phyloP scores from a whole-genome alignment of 2,113 vertebrate genomes.

The Barbus barbus region DNA sequence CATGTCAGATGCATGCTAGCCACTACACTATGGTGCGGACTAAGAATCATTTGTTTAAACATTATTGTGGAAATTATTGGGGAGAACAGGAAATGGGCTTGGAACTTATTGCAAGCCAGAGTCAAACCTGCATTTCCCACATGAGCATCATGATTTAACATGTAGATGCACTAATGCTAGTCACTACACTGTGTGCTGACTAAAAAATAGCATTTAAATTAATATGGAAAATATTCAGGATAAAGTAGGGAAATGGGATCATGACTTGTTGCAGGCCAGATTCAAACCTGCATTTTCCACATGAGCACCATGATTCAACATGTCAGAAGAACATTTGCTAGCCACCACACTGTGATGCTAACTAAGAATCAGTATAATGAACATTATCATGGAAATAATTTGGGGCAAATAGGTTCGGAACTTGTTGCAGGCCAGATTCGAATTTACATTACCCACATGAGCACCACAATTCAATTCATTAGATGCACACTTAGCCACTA shows the following conservation, averaged over 20 bases:
- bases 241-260: neutral
- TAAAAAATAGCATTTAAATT: neutral
- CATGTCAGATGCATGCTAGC: neutral
- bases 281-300: neutral
- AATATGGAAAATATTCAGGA: neutral
- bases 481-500: neutral
- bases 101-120: neutral
- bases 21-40: neutral
- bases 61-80: neutral
- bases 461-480: neutral
- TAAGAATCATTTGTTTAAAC: neutral
- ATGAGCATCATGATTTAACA: neutral
- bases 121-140: neutral
- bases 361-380: neutral
- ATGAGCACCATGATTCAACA: neutral
- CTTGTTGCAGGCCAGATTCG: neutral
- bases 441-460: neutral
- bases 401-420: neutral
- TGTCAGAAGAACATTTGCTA: neutral
- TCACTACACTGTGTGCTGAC: neutral
- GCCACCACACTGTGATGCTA: neutral
- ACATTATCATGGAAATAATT: neutral
- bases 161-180: neutral
- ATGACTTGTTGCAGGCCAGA: neutral
- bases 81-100: too few species aligned